Percentiles rank a stretch among this genome's conserved stretches.
Evolutionary conservation across 2,113 vertebrate genomes (phyloP).

Genomic region (Callocephalon fimbriatum): DNA sequence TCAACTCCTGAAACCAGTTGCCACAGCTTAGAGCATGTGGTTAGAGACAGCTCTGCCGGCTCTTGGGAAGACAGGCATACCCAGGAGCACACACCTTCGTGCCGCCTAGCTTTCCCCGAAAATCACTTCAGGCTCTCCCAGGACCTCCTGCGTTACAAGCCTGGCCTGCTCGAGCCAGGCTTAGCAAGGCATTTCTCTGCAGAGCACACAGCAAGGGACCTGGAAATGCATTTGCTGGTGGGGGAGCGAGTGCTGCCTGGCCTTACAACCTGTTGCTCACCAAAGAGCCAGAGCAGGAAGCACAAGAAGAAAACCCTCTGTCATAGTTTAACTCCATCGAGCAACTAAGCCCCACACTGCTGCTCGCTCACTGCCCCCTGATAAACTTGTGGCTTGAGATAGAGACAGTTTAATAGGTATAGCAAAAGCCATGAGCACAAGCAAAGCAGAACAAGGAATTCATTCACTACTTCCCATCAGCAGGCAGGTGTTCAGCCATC

Average conservation of each 20-base stretch:
- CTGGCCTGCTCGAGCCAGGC: neutral
- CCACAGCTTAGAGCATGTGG: neutral
- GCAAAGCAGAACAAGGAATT: neutral
- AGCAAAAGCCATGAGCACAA: neutral
- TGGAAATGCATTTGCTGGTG: rapidly evolving
- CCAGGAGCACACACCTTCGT: rapidly evolving
- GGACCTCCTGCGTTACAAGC: neutral
- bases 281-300: neutral
- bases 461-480: neutral
- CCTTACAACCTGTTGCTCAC: rapidly evolving
- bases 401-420: neutral
- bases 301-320: neutral
- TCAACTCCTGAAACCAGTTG: neutral
- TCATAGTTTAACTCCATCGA: neutral
- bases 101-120: rapidly evolving
- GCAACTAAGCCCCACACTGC: neutral
- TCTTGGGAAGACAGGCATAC: neutral
- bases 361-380: neutral
- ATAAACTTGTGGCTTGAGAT: neutral
- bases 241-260: rapidly evolving
- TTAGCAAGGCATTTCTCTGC: neutral
- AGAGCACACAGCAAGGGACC: neutral
- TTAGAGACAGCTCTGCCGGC: neutral
- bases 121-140: neutral
- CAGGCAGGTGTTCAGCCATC: neutral